Evolutionary conservation across 2,888 invertebrate species (phyloP).

Genomic region (Lycia hirtaria): DNA sequence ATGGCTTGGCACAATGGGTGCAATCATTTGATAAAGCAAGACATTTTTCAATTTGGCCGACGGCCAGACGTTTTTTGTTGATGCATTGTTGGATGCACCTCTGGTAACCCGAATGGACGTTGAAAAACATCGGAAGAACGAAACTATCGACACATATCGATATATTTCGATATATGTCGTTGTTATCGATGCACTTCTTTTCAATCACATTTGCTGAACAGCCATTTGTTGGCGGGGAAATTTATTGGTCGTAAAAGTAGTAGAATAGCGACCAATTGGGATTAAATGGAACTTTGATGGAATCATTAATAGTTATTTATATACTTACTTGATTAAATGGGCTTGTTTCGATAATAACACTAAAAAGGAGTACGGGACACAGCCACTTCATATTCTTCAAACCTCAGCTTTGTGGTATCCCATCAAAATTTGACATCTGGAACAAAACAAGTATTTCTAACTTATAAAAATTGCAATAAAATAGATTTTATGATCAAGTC

Average conservation of each 20-base stretch:
- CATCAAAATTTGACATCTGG: conserved; percentile 67
- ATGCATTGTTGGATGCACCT: conserved; percentile 57
- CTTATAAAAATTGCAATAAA: too few species aligned
- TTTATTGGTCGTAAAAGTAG: conserved; percentile 27
- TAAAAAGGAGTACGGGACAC: conserved; percentile 58
- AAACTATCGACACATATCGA: conserved; percentile 9
- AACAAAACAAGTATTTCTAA: conserved; percentile 37
- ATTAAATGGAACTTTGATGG: conserved; percentile 11
- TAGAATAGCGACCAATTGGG: conserved; percentile 10
- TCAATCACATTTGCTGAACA: conserved; percentile 11
- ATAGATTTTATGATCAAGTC: too few species aligned
- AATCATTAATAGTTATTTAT: neutral
- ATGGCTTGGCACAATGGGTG: conserved; percentile 64
- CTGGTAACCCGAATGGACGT: conserved; percentile 8
- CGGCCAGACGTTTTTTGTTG: conserved; percentile 67
- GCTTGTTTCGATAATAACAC: conserved; percentile 59
- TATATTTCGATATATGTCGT: neutral
- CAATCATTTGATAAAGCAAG: conserved; percentile 64
- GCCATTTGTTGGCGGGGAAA: conserved; percentile 20
- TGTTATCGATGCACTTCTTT: conserved; percentile 31
- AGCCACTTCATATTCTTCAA: conserved; percentile 71
- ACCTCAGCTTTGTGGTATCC: conserved; percentile 48
- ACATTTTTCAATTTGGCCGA: conserved; percentile 74
- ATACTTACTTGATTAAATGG: conserved; percentile 62
- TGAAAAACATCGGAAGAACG: conserved; percentile 12